A percentile compares a stretch with the other conserved stretches of the same genome.
Evolutionary conservation across 2,113 vertebrate species (phyloP).

Genomic region (Nycticryphes semicollaris): DNA sequence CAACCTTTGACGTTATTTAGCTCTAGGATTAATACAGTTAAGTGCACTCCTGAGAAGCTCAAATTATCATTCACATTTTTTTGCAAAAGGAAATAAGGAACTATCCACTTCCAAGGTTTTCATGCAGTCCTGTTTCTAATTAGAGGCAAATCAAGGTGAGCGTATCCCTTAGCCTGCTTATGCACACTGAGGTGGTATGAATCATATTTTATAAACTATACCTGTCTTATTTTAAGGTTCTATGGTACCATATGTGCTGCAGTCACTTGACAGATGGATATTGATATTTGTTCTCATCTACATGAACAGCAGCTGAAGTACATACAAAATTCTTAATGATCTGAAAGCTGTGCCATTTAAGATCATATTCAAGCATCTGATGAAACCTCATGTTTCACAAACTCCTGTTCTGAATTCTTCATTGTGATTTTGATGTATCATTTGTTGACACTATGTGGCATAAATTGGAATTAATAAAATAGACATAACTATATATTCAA

Average conservation of each 20-base stretch:
- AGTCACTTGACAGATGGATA: slow-evolving; percentile 70
- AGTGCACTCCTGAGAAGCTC: neutral
- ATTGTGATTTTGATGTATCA: slow-evolving; percentile 12
- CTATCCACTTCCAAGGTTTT: neutral
- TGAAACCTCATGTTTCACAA: slow-evolving; percentile 55
- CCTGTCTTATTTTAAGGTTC: slow-evolving; percentile 69
- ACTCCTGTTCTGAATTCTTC: slow-evolving; percentile 42
- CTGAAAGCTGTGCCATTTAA: slow-evolving; percentile 73
- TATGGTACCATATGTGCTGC: slow-evolving; percentile 65
- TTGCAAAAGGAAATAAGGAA: neutral
- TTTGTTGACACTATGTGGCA: slow-evolving; percentile 4
- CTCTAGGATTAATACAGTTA: neutral
- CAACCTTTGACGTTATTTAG: neutral
- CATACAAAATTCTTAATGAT: slow-evolving; percentile 68
- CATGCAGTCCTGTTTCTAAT: neutral
- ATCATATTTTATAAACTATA: slow-evolving; percentile 47
- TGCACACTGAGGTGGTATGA: slow-evolving; percentile 19
- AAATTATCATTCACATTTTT: neutral
- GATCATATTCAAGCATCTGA: slow-evolving; percentile 60
- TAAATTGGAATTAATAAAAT: slow-evolving; percentile 22
- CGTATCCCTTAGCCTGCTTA: neutral
- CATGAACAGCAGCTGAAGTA: slow-evolving; percentile 71
- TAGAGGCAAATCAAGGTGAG: slow-evolving; percentile 41
- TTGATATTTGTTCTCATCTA: slow-evolving; percentile 72
- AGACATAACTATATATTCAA: neutral